Conservation (phyloP, 2,888 invertebrate genomes). For the Erebia ligea region DNA sequence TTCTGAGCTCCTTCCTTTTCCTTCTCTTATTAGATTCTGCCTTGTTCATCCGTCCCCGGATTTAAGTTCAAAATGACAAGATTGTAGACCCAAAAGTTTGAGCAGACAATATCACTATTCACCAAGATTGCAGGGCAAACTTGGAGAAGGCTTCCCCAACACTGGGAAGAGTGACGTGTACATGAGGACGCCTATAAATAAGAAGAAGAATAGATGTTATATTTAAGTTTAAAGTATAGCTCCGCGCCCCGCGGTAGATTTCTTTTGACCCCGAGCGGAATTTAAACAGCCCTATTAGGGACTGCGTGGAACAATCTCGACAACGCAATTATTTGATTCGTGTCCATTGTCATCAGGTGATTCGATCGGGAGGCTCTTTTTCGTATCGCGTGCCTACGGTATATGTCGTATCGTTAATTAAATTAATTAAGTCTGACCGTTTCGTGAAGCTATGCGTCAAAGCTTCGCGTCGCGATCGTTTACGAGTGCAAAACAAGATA, state of each 20-base stretch:
- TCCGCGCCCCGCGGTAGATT: slow-evolving; percentile 30
- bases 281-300: slow-evolving; percentile 39
- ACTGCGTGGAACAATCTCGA: slow-evolving; percentile 29
- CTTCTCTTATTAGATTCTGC: not conserved
- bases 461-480: slow-evolving; percentile 14
- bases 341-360: slow-evolving; percentile 29
- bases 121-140: too few species aligned
- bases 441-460: slow-evolving; percentile 33
- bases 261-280: slow-evolving; percentile 39
- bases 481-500: slow-evolving; percentile 30
- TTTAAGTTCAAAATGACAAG: too few species aligned
- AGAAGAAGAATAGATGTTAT: not conserved
- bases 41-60: too few species aligned
- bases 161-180: too few species aligned
- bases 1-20: not conserved
- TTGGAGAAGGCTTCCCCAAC: too few species aligned
- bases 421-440: slow-evolving; percentile 32
- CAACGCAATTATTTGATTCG: slow-evolving; percentile 21
- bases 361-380: slow-evolving; percentile 24
- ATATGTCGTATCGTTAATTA: slow-evolving; percentile 34
- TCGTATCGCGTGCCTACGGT: slow-evolving; percentile 28
- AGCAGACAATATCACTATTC: too few species aligned
- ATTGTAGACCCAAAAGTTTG: too few species aligned
- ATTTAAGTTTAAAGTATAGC: slow-evolving; percentile 24
- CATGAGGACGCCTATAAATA: too few species aligned